phyloP scores from a whole-genome alignment of 2,797 vertebrate species.

The Myioborus miniatus region DNA sequence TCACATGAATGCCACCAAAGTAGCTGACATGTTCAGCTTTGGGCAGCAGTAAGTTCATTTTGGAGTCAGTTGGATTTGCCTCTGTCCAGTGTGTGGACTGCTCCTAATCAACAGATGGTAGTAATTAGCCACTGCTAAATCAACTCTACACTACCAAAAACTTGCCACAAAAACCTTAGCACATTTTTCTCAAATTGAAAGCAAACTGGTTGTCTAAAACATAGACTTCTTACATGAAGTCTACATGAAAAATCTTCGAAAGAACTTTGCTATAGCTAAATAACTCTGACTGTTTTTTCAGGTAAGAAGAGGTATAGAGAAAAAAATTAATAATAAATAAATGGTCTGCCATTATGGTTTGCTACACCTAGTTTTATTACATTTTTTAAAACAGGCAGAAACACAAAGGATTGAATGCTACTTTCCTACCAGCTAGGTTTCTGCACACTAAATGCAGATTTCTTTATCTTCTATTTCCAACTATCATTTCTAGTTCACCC shows the following conservation, averaged over 20 bases:
- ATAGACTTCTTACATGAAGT: too few species aligned
- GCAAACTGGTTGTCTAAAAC: neutral
- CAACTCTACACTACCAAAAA: neutral
- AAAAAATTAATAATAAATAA: neutral
- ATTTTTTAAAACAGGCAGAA: neutral
- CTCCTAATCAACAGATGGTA: neutral
- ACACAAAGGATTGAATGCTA: neutral
- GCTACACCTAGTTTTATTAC: neutral
- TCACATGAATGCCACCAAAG: neutral
- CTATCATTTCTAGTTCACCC: neutral
- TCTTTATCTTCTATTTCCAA: neutral
- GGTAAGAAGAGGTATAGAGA: neutral
- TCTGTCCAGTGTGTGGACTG: neutral
- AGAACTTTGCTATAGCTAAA: neutral
- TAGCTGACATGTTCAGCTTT: fast-evolving
- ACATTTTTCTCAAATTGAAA: neutral
- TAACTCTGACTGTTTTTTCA: neutral
- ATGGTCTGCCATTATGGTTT: neutral
- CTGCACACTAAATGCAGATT: neutral
- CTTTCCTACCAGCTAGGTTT: neutral
- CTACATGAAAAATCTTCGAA: neutral
- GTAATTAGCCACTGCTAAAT: neutral
- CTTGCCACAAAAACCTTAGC: neutral
- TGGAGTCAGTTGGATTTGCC: neutral
- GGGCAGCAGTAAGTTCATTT: neutral